Base-by-base conservation (phyloP, 2,113 vertebrate species). In the Calyptomena viridis region DNA sequence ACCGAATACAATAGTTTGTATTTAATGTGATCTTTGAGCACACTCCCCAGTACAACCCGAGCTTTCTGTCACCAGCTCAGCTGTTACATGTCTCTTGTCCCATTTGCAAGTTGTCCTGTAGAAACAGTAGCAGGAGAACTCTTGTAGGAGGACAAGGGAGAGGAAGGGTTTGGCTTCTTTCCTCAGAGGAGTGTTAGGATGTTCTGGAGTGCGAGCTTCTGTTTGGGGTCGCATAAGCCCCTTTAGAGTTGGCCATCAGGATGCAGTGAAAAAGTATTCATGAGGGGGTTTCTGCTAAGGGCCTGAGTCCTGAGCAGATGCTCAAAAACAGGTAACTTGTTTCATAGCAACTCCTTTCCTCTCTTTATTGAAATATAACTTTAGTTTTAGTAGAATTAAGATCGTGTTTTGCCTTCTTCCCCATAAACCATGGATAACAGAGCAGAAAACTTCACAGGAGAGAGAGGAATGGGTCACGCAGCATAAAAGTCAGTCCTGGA, bases 341-440 rank as follows among this genome's bases (percentile, higher is more conserved):
- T 82, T 62, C 58, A 35, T 17, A 84, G 23, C 6, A 67, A n/a
- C 13, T 46, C 20, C 5, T 84, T 76, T 76, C 25, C 12, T 39
- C 28, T 79, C 15, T 17, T 81, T 52, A 6, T 49, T 11, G 13
- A 93, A 76, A 8, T 35, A 1, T 60, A n/a, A 20, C 12, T 68
- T 52, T 18, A 8, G 4, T 7, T 44, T 52, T 24, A 12, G 19
- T 33, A 50, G 20, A 62, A 80, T 71, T 47, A 88, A 63, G 20
- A 37, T 59, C 11, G 22, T 0, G 0, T 47, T 71, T 35, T 75
- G 15, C 19, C 11, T 60, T 64, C 5, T 68, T 49, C 31, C 18
- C 10, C 3, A 2, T 44, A 64, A 85, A 56, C 8, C 12, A 28
- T 11, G 13, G 33, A 63, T 55, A 67, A 76, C 42, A 86, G 31